These are phyloP conservation scores for Grapholita molesta DNA, from an alignment of 1,140 invertebrate genomes.

Conservation along the genomic window DNA sequence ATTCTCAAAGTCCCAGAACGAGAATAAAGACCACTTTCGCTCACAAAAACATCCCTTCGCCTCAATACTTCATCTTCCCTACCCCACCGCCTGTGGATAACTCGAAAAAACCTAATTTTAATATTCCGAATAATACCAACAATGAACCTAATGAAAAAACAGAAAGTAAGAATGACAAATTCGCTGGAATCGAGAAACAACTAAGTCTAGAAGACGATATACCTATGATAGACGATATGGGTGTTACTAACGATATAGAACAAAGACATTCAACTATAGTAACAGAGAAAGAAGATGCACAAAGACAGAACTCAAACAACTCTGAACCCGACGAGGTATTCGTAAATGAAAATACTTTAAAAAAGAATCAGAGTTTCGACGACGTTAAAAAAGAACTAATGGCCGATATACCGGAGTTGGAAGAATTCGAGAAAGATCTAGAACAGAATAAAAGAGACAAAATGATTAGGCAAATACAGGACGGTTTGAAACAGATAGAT, in stretches of 20 bases:
- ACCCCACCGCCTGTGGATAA: slow-evolving; percentile 58
- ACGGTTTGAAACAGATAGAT: slow-evolving; percentile 58
- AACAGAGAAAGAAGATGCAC: slow-evolving; percentile 47
- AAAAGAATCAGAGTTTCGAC: slow-evolving; percentile 69
- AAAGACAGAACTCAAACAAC: slow-evolving; percentile 24
- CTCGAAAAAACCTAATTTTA: slow-evolving; percentile 41
- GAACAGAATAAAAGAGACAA: slow-evolving; percentile 64
- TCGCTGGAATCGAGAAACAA: slow-evolving; percentile 71
- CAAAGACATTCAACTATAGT: slow-evolving; percentile 67
- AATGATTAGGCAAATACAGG: slow-evolving; percentile 57
- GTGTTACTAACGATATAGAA: slow-evolving; percentile 70
- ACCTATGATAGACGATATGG: slow-evolving; percentile 75
- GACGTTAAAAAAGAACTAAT: slow-evolving; percentile 75
- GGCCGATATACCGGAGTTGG: slow-evolving; percentile 74
- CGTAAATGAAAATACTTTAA: slow-evolving; percentile 32
- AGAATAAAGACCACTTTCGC: slow-evolving; percentile 81
- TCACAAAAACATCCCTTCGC: slow-evolving; percentile 68
- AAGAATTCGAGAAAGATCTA: slow-evolving; percentile 71
- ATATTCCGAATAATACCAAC: slow-evolving; percentile 11
- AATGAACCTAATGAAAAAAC: slow-evolving; percentile 22
- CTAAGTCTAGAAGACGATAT: slow-evolving; percentile 76
- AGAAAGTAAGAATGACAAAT: slow-evolving; percentile 32
- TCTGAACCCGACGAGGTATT: slow-evolving; percentile 18
- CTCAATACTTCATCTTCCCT: slow-evolving; percentile 75
- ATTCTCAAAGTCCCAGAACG: slow-evolving; percentile 78